These are phyloP conservation scores for Tapirus terrestris DNA, from an alignment of 2,113 vertebrate genomes.

Conservation along the genomic window DNA sequence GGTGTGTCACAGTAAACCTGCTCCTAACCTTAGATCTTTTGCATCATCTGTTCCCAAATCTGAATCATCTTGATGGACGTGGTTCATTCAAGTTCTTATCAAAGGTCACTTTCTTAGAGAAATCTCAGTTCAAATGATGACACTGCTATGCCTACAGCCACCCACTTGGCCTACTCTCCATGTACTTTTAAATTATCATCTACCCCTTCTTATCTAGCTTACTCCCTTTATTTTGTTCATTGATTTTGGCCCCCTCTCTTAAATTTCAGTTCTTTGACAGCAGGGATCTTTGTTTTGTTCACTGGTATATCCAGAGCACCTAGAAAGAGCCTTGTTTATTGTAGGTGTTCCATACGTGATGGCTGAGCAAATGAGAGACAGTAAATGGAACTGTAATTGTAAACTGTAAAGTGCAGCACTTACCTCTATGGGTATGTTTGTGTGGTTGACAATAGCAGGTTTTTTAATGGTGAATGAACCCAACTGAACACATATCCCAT, in stretches of 20 bases:
- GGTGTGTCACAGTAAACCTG: not conserved
- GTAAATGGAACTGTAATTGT: not conserved
- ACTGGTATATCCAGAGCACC: not conserved
- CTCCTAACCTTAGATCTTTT: not conserved
- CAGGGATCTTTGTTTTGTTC: not conserved
- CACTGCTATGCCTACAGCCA: not conserved
- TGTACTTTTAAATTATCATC: not conserved
- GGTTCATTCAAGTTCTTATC: not conserved
- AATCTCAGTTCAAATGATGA: not conserved
- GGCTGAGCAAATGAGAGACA: not conserved
- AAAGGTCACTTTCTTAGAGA: not conserved
- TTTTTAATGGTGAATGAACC: not conserved
- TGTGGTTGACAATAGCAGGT: not conserved
- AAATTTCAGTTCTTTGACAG: not conserved
- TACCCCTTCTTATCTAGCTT: not conserved
- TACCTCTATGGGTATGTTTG: not conserved
- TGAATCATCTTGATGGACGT: slow-evolving; percentile 6
- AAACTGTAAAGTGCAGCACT: not conserved
- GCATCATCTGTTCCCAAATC: not conserved
- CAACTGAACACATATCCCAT: not conserved
- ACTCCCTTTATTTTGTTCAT: not conserved
- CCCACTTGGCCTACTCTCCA: not conserved
- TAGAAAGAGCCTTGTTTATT: not conserved
- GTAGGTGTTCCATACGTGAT: not conserved
- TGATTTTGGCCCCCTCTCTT: not conserved